Conservation (phyloP, 2,113 vertebrate species). For the Catharus fuscescens region DNA sequence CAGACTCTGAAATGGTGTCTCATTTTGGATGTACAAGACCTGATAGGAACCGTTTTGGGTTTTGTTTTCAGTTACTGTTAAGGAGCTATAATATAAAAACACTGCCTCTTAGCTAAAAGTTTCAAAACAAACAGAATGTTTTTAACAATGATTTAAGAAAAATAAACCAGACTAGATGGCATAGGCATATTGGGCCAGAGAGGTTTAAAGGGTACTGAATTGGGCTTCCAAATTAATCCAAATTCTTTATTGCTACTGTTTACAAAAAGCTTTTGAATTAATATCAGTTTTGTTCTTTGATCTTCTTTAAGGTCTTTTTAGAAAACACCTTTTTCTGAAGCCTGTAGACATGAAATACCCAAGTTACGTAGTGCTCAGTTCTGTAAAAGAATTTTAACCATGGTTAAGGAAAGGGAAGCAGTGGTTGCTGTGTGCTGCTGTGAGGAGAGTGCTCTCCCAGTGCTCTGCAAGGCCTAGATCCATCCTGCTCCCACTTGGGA, state of each 20-base stretch:
- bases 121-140: neutral
- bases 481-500: neutral
- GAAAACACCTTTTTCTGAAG: neutral
- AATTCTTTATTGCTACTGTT: neutral
- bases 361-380: neutral
- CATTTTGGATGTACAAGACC: neutral
- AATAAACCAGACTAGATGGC: neutral
- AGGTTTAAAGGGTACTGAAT: neutral
- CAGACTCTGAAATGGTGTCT: neutral
- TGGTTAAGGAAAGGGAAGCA: neutral
- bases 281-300: neutral
- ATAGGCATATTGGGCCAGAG: neutral
- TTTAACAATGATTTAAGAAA: neutral
- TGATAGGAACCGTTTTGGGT: neutral
- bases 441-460: rapidly evolving
- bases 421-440: rapidly evolving
- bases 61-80: neutral
- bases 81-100: neutral
- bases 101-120: neutral
- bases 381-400: neutral
- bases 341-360: neutral
- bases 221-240: neutral
- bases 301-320: neutral
- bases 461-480: neutral
- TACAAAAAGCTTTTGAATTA: neutral